Base-by-base conservation (phyloP, 2,797 vertebrate genomes). In the Pogoniulus pusillus region DNA sequence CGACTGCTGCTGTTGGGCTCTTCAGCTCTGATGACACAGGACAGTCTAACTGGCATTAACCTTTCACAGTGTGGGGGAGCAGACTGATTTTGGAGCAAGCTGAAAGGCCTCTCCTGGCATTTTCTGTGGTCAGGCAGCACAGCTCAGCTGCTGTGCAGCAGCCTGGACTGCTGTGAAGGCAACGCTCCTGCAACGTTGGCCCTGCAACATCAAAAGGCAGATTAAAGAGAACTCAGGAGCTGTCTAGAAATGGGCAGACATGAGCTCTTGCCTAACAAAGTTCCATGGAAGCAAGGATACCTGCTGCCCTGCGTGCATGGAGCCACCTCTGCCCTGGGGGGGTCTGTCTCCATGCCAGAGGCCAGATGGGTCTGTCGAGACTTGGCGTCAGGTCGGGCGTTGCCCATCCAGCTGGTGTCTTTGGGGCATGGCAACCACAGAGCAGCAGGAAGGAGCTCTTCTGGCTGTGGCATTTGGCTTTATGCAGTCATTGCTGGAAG, bases 251-350 rank as follows among this genome's bases (percentile, higher is more conserved):
- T 23, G 1, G 29, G 63, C 62, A 69, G 64, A 51, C 23, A 4
- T 22, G 58, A 89, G n/a, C 66, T 74, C 55, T 89, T 75, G 39
- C 41, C 22, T 55, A 34, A 54, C 26, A 23, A 32, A 88, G 34
- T 30, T 24, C 6, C 27, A 13, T 1, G 5, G 57, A 89, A 85
- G 63, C 15, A 20, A 5, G 4, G 60, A 23, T 89, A n/a, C 17
- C 29, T 0, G 10, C 60, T 51, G 81, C 45, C 5, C 1, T 6
- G 6, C 4, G 1, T 20, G 14, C 54, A 8, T 2, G 9, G 80
- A 91, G 83, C 60, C 91, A 57, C 43, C 54, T 76, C 32, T 90
- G 85, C 75, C 72, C 77, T 5, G 62, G 79, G 82, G 82, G 73
- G 75, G 84, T 82, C 86, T 69, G 72, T 91, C 91, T 77, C 69